Evolutionary conservation across 2,113 vertebrate genomes (phyloP), one percentile per base, ranked within the genome.

Genomic region (Mus spicilegus): DNA sequence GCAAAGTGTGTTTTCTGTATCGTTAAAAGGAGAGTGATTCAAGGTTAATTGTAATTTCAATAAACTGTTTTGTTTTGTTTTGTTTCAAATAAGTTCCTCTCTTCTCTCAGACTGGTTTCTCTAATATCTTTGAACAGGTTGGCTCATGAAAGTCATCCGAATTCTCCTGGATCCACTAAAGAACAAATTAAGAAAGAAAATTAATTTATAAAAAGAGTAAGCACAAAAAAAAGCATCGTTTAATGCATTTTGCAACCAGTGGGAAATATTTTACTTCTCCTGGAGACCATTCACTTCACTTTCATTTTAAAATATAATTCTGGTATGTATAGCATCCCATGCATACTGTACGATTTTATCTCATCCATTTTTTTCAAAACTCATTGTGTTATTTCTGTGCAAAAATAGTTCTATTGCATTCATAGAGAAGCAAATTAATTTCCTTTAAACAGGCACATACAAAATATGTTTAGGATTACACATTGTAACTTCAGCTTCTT

Each of bases 11-110:
- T 69, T 94, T 97, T 58, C 58, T 72, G 58, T 76, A 87, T 56
- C 92, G 16, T 51, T 88, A 94, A 97, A 94, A 85, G 90, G 72
- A 19, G 70, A 80, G 65, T n/a, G n/a, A 92, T 93, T 84, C 46
- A 78, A 96, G 84, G 84, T 93, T 93, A 97, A 93, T 96, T 91
- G 92, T 95, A 63, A 94, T 97, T 97, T 96, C 80, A 95, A 90
- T 81, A 95, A 94, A 93, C 84, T 89, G 30, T 91, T 95, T 89
- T 84, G 89, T 94, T 95, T 89, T 84, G 89, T 94, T 94, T 96
- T 96, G 93, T 91, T 94, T 90, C 6, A 20, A 89, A 94, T 91
- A 91, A 0, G 22, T 96, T 94, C 20, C 33, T 96, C 7, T 22
- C 93, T 89, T 81, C 26, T 63, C 36, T 77, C 63, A 81, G 28